Evolutionary conservation across 2,797 vertebrate genomes (phyloP).

Genomic region (Hozukius guyotensis): DNA sequence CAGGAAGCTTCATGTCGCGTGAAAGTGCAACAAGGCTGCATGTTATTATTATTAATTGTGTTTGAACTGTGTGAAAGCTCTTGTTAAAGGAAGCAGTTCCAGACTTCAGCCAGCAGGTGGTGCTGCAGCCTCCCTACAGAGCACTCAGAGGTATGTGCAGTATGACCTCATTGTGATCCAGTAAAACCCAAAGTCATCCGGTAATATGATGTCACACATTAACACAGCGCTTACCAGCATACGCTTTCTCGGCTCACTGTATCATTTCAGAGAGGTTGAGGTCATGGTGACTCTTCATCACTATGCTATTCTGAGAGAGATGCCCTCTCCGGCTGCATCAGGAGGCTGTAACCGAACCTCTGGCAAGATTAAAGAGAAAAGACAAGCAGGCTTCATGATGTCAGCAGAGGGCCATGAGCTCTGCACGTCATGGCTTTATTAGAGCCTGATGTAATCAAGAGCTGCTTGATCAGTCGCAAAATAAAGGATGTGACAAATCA

Average conservation of each 20-base stretch:
- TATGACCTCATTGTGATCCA: slow-evolving; percentile 32
- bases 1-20: neutral
- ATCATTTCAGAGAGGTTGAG: slow-evolving; percentile 26
- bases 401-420: slow-evolving; percentile 37
- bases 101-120: slow-evolving; percentile 38
- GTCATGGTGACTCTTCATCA: slow-evolving; percentile 58
- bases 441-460: slow-evolving; percentile 36
- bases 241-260: neutral
- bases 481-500: slow-evolving; percentile 17
- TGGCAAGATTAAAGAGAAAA: slow-evolving; percentile 27
- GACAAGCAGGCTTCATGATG: slow-evolving; percentile 46
- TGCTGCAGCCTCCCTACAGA: slow-evolving; percentile 26
- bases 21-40: neutral
- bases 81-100: neutral
- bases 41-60: neutral
- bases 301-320: slow-evolving; percentile 33
- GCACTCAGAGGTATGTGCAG: neutral
- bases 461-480: slow-evolving; percentile 21
- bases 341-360: slow-evolving; percentile 41
- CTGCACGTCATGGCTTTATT: slow-evolving; percentile 20
- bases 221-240: neutral
- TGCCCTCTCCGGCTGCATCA: slow-evolving; percentile 29
- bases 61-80: neutral
- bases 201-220: slow-evolving; percentile 42
- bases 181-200: slow-evolving; percentile 47